These are phyloP conservation scores for Chelon auratus DNA, from an alignment of 2,797 vertebrate genomes.

Conservation along the genomic window DNA sequence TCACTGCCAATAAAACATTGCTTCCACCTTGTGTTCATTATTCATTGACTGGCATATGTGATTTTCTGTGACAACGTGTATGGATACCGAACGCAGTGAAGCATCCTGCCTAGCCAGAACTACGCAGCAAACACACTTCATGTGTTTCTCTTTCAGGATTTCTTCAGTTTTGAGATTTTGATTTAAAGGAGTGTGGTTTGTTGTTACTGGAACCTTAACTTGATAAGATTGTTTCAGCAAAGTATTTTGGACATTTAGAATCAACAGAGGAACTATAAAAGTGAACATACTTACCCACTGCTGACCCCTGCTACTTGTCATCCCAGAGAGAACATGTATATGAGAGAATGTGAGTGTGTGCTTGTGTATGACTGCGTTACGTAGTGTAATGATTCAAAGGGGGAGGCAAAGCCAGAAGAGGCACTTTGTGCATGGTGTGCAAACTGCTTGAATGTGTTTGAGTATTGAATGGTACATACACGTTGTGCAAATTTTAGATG, in stretches of 20 bases:
- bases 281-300: constrained; percentile 80
- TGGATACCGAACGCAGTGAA: not conserved
- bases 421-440: constrained; percentile 46
- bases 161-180: constrained; percentile 25
- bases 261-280: constrained; percentile 56
- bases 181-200: constrained; percentile 16
- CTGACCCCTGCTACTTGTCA: constrained; percentile 67
- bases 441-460: constrained; percentile 64
- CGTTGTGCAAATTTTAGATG: constrained; percentile 90
- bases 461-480: constrained; percentile 95
- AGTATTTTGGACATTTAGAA: constrained; percentile 37
- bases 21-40: constrained; percentile 1
- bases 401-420: constrained; percentile 16
- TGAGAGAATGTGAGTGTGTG: constrained; percentile 8
- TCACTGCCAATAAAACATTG: not conserved
- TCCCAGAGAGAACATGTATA: constrained; percentile 34
- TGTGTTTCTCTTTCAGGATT: constrained; percentile 4
- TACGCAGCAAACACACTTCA: not conserved
- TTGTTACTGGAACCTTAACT: constrained; percentile 13
- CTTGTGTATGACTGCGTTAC: constrained; percentile 51
- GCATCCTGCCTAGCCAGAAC: constrained; percentile 1
- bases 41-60: constrained; percentile 2
- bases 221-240: constrained; percentile 17
- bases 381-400: constrained; percentile 29
- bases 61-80: constrained; percentile 21